These are phyloP conservation scores for Pediacus dermestoides DNA, from an alignment of 2,888 invertebrate genomes.

Conservation along the genomic window DNA sequence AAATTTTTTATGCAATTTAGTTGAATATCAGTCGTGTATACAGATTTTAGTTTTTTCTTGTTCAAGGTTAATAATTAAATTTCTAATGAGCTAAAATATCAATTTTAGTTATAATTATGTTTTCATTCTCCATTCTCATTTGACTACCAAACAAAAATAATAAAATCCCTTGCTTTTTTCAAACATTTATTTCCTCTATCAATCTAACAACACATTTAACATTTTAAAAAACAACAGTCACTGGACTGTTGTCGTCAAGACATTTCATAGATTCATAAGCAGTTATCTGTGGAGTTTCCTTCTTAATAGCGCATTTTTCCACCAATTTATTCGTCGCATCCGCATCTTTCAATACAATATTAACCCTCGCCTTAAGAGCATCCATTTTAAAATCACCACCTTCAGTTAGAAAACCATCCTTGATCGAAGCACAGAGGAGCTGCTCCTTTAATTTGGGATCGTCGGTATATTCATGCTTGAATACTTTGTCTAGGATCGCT, in stretches of 20 bases:
- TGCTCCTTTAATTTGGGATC: conserved; percentile 51
- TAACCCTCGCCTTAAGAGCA: conserved; percentile 47
- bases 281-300: conserved; percentile 42
- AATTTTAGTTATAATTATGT: no score
- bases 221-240: no score
- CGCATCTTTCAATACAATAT: conserved; percentile 46
- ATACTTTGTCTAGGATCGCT: conserved; percentile 39
- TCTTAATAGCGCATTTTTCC: conserved; percentile 25
- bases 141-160: no score
- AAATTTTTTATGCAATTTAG: no score
- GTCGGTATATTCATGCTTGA: conserved; percentile 52
- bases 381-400: conserved; percentile 39
- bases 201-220: no score
- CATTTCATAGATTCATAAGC: conserved; percentile 52
- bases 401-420: conserved; percentile 50
- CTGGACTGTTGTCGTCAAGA: conserved; percentile 37
- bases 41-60: no score
- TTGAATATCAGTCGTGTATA: no score
- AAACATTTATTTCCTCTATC: no score
- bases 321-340: conserved; percentile 39
- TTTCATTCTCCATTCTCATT: no score
- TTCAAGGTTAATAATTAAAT: no score
- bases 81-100: no score
- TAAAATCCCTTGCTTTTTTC: no score
- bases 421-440: conserved; percentile 52